These are phyloP conservation scores for Chloroceryle inda DNA, from an alignment of 2,797 vertebrate species.

Conservation along the genomic window DNA sequence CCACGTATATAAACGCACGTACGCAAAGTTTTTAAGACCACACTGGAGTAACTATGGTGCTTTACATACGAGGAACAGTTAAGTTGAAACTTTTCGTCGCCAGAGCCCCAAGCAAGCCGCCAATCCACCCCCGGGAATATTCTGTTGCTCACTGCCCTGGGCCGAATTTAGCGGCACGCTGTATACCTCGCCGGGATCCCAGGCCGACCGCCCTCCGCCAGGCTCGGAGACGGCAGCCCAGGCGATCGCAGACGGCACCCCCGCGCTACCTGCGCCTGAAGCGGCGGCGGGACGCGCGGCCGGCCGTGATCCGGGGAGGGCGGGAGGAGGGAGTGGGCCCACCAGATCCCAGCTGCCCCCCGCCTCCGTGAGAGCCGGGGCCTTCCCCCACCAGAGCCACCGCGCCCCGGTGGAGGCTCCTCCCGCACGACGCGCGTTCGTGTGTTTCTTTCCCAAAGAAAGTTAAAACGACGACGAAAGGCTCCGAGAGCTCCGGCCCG, in stretches of 20 bases:
- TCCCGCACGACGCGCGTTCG: not conserved
- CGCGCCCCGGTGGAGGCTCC: not conserved
- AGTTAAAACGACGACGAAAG: not conserved
- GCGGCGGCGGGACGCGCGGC: not conserved
- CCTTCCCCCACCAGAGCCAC: not conserved
- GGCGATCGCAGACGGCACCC: not conserved
- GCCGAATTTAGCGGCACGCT: not conserved
- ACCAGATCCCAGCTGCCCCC: not conserved
- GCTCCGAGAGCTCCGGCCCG: not conserved
- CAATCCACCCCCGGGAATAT: accelerated
- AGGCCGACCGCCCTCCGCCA: not conserved
- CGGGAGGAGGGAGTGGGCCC: not conserved
- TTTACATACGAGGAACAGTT: not conserved
- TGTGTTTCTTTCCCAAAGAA: not conserved
- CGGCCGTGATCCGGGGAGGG: not conserved
- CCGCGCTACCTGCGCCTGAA: not conserved
- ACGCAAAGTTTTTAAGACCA: not conserved
- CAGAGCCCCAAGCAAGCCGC: accelerated
- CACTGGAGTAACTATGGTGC: not conserved
- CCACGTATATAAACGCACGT: not conserved
- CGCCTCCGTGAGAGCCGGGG: not conserved
- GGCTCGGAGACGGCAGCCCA: not conserved
- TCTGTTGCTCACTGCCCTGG: accelerated
- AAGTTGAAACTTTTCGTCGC: not conserved
- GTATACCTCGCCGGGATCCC: not conserved